A percentile compares a stretch with the other conserved stretches of the same genome.
These are phyloP conservation scores for Capreolus pygargus DNA, from an alignment of 2,113 vertebrate species.

Conservation along the genomic window DNA sequence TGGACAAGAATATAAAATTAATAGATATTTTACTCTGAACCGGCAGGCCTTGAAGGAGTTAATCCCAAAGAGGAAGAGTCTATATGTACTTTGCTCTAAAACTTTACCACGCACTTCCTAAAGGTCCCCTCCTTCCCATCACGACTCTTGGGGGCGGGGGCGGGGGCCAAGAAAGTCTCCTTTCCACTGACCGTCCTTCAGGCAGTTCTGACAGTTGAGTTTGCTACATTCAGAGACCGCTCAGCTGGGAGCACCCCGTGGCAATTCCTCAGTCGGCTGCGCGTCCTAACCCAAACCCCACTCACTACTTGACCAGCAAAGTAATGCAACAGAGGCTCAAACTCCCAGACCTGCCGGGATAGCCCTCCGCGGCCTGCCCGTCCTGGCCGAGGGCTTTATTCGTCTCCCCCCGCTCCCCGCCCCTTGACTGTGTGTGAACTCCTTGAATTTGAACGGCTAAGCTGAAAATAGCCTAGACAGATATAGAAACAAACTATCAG, in stretches of 20 bases:
- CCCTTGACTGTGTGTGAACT: conserved; percentile 49
- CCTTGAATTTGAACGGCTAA: conserved; percentile 36
- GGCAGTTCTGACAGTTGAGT: conserved; percentile 75
- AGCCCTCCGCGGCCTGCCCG: neutral
- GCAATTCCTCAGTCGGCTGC: conserved; percentile 41
- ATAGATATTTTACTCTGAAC: neutral
- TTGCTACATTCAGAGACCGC: conserved; percentile 72
- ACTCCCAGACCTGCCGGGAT: conserved; percentile 37
- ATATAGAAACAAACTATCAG: conserved; percentile 59
- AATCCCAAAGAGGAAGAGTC: conserved; percentile 82
- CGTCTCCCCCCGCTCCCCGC: neutral
- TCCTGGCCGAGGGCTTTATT: neutral
- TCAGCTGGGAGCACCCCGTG: conserved; percentile 52
- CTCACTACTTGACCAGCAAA: conserved; percentile 76
- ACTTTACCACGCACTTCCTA: conserved; percentile 87
- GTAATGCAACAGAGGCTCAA: conserved; percentile 55
- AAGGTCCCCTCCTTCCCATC: conserved; percentile 77
- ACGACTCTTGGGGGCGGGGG: neutral
- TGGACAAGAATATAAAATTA: neutral
- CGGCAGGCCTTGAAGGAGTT: conserved; percentile 81
- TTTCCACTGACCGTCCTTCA: conserved; percentile 62
- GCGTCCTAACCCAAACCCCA: conserved; percentile 72
- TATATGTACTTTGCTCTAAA: conserved; percentile 81
- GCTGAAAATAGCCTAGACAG: conserved; percentile 28
- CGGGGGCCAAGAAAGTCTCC: conserved; percentile 25